Base-by-base conservation (phyloP, 1,140 invertebrate species). In the Elysia chlorotica region DNA sequence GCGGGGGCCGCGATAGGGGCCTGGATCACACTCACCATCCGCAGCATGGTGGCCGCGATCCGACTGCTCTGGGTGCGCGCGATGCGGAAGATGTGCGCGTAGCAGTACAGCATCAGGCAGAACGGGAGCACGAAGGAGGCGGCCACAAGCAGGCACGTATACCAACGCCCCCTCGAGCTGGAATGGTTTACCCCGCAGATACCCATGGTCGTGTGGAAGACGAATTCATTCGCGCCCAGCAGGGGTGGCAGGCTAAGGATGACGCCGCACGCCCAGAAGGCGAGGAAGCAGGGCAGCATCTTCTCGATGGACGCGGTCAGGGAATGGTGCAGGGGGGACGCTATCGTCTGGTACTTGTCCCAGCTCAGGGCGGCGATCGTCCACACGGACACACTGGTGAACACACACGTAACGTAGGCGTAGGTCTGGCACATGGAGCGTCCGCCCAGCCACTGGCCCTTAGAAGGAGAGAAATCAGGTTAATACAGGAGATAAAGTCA, bases 291-390 rank as follows among this genome's bases (percentile, higher is more conserved):
- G n/a, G 62, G 74, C 14, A 76, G 69, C 81, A 85, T 83, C 74
- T 80, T 82, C 25, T 74, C 36, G 35, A 76, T 53, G 0, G 80
- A 81, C 35, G 83, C 82, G 19, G 80, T 79, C 28, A 82, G 75
- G n/a, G 82, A 80, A 72, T 85, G 83, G 71, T 83, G 82, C 19
- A 85, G 73, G 5, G 83, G 83, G 10, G 78, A 78, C 0, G 82
- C 81, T 56, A 85, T 85, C 10, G 83, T 83, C 56, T 82, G 81
- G 74, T 85, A 83, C 67, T 85, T 85, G 68, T 85, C 83, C 83
- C 82, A 85, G 65, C 82, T 83, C 33, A 85, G 74, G 4, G 82
- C 83, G 0, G 82, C 77, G 6, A 85, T 82, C 0, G 82, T 85
- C 82, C 82, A 83, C 14, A 79, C 78, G 31, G 69, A 71, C 17